Evolutionary conservation across 2,888 invertebrate species (phyloP).

Genomic region (Napeogenes inachia): DNA sequence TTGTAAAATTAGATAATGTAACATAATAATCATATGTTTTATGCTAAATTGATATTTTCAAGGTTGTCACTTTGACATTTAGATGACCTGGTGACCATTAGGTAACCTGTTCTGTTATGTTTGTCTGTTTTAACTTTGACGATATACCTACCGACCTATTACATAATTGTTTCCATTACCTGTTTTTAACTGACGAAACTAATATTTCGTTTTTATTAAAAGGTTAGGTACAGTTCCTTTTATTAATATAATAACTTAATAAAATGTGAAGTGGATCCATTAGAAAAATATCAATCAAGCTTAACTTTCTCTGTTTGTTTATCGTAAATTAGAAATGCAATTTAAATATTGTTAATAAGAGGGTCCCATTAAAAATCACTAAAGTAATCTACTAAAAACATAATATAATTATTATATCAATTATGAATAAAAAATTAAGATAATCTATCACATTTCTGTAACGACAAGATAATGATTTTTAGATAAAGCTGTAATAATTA

Average conservation of each 20-base stretch:
- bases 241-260: background rate
- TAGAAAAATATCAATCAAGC: too few species aligned
- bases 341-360: too few species aligned
- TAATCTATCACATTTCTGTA: too few species aligned
- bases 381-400: too few species aligned
- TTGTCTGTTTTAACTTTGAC: constrained; percentile 29
- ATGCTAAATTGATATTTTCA: constrained; percentile 60
- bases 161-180: background rate
- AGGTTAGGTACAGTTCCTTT: constrained; percentile 24
- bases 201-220: background rate
- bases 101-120: constrained; percentile 60
- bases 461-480: background rate
- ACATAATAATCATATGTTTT: constrained; percentile 47
- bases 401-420: too few species aligned
- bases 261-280: too few species aligned
- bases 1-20: background rate
- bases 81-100: constrained; percentile 50
- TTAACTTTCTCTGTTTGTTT: too few species aligned
- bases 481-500: constrained; percentile 32
- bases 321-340: too few species aligned
- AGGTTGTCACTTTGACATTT: constrained; percentile 73
- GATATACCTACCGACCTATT: constrained; percentile 28
- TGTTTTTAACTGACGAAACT: background rate
- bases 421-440: too few species aligned
- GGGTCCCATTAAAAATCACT: too few species aligned